Evolutionary conservation across 2,888 invertebrate species (phyloP).

Genomic region (Oscheius sp.): DNA sequence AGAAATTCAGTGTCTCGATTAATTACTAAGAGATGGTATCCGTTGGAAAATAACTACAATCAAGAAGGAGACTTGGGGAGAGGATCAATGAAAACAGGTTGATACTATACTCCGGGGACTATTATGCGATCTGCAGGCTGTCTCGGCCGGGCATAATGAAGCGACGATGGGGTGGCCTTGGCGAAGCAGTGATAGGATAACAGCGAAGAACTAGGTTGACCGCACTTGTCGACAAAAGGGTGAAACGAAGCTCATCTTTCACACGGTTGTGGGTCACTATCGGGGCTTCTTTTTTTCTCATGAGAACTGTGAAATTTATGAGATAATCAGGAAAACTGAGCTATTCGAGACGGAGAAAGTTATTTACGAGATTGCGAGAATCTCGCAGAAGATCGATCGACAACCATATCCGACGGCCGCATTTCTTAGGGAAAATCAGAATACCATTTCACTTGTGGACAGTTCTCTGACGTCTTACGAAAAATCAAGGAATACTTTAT

Average conservation of each 20-base stretch:
- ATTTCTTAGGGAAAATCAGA: too few relatives aligned
- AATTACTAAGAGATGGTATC: too few relatives aligned
- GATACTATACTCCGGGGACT: conserved; percentile 21
- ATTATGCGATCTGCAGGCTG: conserved; percentile 30
- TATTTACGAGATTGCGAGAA: conserved; percentile 16
- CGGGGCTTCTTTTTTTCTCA: conserved; percentile 25
- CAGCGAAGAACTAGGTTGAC: conserved; percentile 37
- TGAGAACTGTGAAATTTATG: background rate
- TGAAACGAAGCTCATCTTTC: conserved; percentile 15
- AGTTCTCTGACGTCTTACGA: too few relatives aligned
- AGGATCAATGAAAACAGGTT: background rate
- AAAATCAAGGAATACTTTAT: too few relatives aligned
- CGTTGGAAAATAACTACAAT: too few relatives aligned
- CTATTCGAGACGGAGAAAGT: conserved; percentile 1
- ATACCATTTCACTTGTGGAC: too few relatives aligned
- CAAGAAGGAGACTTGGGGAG: background rate
- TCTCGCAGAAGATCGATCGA: too few relatives aligned
- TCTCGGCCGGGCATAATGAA: conserved; percentile 35
- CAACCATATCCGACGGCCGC: too few relatives aligned
- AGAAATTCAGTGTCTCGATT: too few relatives aligned
- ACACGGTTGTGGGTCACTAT: conserved; percentile 25
- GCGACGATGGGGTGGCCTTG: conserved; percentile 31
- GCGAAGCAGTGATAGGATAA: conserved; percentile 36
- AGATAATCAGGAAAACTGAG: background rate
- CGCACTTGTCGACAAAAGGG: conserved; percentile 32